Percentiles rank a stretch among this genome's conserved stretches.
phyloP scores from a whole-genome alignment of 2,888 invertebrate species.

The Morpho helenor region DNA sequence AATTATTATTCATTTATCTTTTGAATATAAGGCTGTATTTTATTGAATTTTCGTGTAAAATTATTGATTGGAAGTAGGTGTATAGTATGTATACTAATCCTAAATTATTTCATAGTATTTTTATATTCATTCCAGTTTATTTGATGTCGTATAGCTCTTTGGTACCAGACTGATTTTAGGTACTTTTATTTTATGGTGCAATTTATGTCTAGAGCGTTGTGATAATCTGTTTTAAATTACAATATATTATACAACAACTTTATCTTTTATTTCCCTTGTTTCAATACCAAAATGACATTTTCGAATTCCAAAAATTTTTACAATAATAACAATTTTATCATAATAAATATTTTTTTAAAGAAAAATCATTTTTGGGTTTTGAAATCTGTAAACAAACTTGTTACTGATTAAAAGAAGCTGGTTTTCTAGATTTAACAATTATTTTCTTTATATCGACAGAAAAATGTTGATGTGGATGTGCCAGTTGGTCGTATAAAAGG shows the following conservation, averaged over 20 bases:
- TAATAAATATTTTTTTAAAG: too few relatives aligned
- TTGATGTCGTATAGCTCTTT: conserved; percentile 69
- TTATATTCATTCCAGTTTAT: conserved; percentile 75
- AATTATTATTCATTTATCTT: conserved; percentile 60
- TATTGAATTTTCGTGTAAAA: conserved; percentile 63
- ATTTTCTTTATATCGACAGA: too few relatives aligned
- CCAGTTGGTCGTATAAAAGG: too few relatives aligned
- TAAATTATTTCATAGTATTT: conserved; percentile 78
- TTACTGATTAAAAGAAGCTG: neutral
- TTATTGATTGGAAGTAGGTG: conserved; percentile 56
- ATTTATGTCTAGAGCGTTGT: conserved; percentile 79
- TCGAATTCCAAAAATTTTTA: too few relatives aligned
- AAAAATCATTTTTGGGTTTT: too few relatives aligned
- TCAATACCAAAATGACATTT: too few relatives aligned
- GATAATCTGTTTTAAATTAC: conserved; percentile 78
- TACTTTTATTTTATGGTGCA: conserved; percentile 79
- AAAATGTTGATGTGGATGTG: too few relatives aligned
- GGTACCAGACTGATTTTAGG: conserved; percentile 79
- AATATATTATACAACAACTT: conserved; percentile 63
- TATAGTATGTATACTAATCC: conserved; percentile 55
- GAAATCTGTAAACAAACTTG: too few relatives aligned
- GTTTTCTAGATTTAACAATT: neutral
- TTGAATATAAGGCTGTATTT: conserved; percentile 66
- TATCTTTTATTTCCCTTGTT: conserved; percentile 30
- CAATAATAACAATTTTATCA: too few relatives aligned